A percentile compares a stretch with the other conserved stretches of the same genome.
These are phyloP conservation scores for Lipophrys pholis DNA, from an alignment of 2,113 vertebrate genomes.

Conservation along the genomic window DNA sequence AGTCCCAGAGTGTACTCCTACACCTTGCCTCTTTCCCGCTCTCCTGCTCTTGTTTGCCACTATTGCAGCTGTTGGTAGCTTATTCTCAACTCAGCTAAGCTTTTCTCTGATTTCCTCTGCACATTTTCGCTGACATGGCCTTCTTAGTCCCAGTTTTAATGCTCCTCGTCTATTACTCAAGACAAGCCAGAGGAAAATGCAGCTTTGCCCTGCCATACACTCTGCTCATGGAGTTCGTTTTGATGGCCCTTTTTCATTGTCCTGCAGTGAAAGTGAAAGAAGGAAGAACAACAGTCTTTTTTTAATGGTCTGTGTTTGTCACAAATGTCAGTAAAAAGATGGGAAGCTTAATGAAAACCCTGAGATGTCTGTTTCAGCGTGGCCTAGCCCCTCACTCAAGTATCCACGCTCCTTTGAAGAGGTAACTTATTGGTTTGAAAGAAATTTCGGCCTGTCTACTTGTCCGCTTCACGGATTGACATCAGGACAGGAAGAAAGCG, in stretches of 20 bases:
- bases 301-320: slow-evolving; percentile 66
- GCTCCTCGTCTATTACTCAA: slow-evolving; percentile 51
- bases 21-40: slow-evolving; percentile 5
- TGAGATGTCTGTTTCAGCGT: slow-evolving; percentile 75
- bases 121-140: slow-evolving; percentile 29
- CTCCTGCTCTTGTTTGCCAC: slow-evolving; percentile 1
- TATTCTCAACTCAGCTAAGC: slow-evolving; percentile 3
- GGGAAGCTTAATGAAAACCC: slow-evolving; percentile 72
- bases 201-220: slow-evolving; percentile 54
- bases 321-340: slow-evolving; percentile 71
- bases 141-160: slow-evolving; percentile 41
- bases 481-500: slow-evolving; percentile 72
- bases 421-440: slow-evolving; percentile 74
- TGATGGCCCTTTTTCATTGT: slow-evolving; percentile 57
- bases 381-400: slow-evolving; percentile 64
- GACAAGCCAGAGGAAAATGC: slow-evolving; percentile 47
- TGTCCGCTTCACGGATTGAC: slow-evolving; percentile 77
- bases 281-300: slow-evolving; percentile 37
- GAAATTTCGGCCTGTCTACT: slow-evolving; percentile 76
- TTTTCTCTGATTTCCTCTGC: slow-evolving; percentile 34
- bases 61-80: slow-evolving; percentile 40
- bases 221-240: slow-evolving; percentile 46
- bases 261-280: slow-evolving; percentile 56
- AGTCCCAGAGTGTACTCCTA: slow-evolving; percentile 22
- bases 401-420: slow-evolving; percentile 76